These are phyloP conservation scores for Neoarius graeffei DNA, from an alignment of 2,113 vertebrate species.

Conservation along the genomic window DNA sequence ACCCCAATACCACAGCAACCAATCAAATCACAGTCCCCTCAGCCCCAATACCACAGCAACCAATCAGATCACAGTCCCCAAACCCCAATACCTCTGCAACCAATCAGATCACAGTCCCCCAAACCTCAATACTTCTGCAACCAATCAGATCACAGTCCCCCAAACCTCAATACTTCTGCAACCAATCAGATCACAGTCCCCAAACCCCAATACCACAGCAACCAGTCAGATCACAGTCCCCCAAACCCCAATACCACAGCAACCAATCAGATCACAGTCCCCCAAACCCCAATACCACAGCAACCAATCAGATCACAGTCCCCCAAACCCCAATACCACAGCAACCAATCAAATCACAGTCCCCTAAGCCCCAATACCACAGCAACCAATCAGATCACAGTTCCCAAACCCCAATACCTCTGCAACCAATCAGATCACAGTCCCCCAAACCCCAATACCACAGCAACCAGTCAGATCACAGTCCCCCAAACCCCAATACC, in stretches of 20 bases:
- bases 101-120: too few species aligned
- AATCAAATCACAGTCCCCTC: background rate
- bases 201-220: too few species aligned
- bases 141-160: too few species aligned
- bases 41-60: too few species aligned
- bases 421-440: background rate
- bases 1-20: background rate
- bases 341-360: background rate
- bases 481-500: too few species aligned
- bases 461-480: background rate
- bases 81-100: too few species aligned
- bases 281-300: background rate
- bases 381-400: background rate
- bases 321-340: background rate
- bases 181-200: background rate
- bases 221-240: background rate
- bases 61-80: too few species aligned
- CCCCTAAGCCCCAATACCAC: background rate
- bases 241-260: background rate
- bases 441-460: background rate
- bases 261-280: background rate
- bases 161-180: too few species aligned
- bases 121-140: too few species aligned
- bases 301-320: background rate
- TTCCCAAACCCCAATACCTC: background rate